A percentile compares a stretch with the other conserved stretches of the same genome.
phyloP scores from a whole-genome alignment of 1,140 invertebrate species.

The Trachymyrmex septentrionalis region DNA sequence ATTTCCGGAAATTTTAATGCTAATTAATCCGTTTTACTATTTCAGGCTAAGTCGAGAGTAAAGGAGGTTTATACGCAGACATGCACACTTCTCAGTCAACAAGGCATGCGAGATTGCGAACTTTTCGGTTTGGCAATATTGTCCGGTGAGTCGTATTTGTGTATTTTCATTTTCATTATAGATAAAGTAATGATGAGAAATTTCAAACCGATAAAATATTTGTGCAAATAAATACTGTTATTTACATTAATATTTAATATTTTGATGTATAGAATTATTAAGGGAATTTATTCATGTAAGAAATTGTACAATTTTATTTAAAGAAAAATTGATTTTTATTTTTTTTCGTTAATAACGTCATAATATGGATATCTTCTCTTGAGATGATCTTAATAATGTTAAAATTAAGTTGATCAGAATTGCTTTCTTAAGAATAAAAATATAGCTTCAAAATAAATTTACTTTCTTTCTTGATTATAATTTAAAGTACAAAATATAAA shows the following conservation, averaged over 20 bases:
- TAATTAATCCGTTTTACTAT: constrained; percentile 70
- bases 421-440: not conserved
- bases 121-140: constrained; percentile 94
- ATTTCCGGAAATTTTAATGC: not conserved
- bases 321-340: not conserved
- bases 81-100: constrained; percentile 91
- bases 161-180: not conserved
- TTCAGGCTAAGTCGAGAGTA: constrained; percentile 93
- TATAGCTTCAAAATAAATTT: not conserved
- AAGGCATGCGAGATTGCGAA: constrained; percentile 93
- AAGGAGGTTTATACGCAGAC: constrained; percentile 94
- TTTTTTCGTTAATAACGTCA: not conserved
- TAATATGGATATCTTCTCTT: not conserved
- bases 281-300: not conserved
- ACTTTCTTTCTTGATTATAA: not conserved
- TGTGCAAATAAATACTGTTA: not conserved
- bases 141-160: constrained; percentile 89
- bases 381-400: not conserved
- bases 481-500: not conserved
- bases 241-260: not conserved
- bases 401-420: not conserved
- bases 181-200: not conserved
- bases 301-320: not conserved
- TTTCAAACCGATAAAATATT: not conserved
- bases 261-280: not conserved